Evolutionary conservation across 1,140 invertebrate genomes (phyloP).

Genomic region (Cydia fagiglandana): DNA sequence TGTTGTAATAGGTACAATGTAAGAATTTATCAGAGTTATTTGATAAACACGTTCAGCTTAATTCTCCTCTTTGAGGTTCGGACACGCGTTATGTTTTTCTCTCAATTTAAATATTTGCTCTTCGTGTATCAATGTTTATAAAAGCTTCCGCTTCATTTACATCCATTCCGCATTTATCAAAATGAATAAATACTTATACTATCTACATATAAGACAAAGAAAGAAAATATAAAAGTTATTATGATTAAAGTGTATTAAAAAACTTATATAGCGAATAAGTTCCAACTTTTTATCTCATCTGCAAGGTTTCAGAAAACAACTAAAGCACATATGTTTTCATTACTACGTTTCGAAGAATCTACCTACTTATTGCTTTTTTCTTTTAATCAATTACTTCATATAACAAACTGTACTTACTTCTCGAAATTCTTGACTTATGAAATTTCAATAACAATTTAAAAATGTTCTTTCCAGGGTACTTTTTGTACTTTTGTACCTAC

Average conservation of each 20-base stretch:
- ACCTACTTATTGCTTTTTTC: neutral
- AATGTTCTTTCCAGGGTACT: slow-evolving; percentile 29
- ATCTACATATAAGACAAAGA: neutral
- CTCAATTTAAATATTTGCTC: neutral
- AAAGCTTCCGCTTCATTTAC: too few relatives aligned
- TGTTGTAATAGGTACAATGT: neutral
- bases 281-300: neutral
- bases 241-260: neutral
- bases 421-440: neutral
- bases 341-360: neutral
- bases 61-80: neutral
- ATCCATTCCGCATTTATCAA: too few relatives aligned
- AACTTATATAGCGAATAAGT: neutral
- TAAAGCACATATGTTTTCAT: neutral
- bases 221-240: neutral
- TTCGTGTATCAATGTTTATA: neutral
- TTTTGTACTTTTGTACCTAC: slow-evolving; percentile 30
- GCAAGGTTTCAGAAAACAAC: neutral
- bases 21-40: neutral
- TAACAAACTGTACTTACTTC: neutral
- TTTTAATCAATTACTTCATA: neutral
- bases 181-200: too few relatives aligned
- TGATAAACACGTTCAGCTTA: neutral
- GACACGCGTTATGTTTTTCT: neutral
- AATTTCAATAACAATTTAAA: neutral